phyloP scores from a whole-genome alignment of 2,888 invertebrate species.

The Melieria crassipennis region DNA sequence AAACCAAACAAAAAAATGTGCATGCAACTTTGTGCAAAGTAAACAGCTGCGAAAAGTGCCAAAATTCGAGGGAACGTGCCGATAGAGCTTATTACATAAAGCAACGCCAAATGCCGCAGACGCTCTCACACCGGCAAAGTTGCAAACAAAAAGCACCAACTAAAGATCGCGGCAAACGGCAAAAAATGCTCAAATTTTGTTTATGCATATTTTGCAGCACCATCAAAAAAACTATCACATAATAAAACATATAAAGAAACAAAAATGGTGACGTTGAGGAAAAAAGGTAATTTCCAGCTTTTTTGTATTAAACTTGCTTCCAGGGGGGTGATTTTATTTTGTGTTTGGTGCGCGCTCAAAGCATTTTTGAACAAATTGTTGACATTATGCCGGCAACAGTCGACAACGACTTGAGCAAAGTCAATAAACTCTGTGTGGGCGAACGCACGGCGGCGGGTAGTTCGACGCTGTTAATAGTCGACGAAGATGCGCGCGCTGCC shows the following conservation, averaged over 20 bases:
- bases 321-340: not conserved
- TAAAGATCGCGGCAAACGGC: not conserved
- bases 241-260: not conserved
- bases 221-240: too few relatives aligned
- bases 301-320: too few relatives aligned
- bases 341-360: not conserved
- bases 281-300: constrained; percentile 20
- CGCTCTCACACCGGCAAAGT: too few relatives aligned
- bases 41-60: constrained; percentile 25
- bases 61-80: constrained; percentile 19
- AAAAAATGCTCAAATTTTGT: constrained; percentile 15
- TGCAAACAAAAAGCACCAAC: too few relatives aligned
- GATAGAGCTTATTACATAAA: constrained; percentile 25
- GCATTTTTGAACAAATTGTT: constrained; percentile 30
- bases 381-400: not conserved
- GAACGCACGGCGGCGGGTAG: too few relatives aligned
- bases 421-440: too few relatives aligned
- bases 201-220: constrained; percentile 16
- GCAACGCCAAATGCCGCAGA: not conserved
- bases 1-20: not conserved
- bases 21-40: constrained; percentile 28
- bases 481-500: too few relatives aligned
- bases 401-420: too few relatives aligned
- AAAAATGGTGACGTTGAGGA: constrained; percentile 22
- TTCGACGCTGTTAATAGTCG: too few relatives aligned